A percentile compares a stretch with the other conserved stretches of the same genome.
Conservation (phyloP, 2,113 vertebrate genomes). For the Phalacrocorax carbo region DNA sequence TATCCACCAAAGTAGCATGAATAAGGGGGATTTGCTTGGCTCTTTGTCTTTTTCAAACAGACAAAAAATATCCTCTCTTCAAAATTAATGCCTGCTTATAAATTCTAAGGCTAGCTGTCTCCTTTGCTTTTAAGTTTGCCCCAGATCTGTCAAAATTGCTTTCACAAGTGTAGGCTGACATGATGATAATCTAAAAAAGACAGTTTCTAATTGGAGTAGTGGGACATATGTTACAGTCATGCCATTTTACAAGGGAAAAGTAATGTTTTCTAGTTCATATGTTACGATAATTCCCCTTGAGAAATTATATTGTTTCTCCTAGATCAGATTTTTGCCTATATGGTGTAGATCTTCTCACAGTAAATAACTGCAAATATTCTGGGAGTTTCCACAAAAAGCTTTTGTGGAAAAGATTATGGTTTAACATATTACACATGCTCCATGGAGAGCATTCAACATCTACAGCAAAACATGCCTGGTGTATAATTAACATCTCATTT, state of each 20-base stretch:
- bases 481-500: neutral
- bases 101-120: constrained; percentile 24
- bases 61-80: constrained; percentile 6
- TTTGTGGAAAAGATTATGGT: constrained; percentile 16
- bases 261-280: neutral
- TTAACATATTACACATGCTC: neutral
- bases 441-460: neutral
- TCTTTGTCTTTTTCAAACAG: constrained; percentile 41
- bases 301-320: constrained; percentile 16
- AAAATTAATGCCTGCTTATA: constrained; percentile 33
- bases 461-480: constrained; percentile 1
- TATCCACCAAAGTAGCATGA: neutral
- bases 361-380: neutral
- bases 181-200: constrained; percentile 52
- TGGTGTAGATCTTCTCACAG: neutral
- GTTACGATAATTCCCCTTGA: constrained; percentile 1
- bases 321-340: neutral
- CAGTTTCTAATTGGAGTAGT: constrained; percentile 49
- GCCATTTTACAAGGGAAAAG: constrained; percentile 31
- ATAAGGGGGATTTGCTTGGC: neutral
- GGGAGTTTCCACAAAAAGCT: neutral
- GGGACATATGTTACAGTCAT: constrained; percentile 4
- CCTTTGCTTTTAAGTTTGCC: constrained; percentile 53
- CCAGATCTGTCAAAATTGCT: constrained; percentile 58
- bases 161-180: constrained; percentile 45